A percentile compares a stretch with the other conserved stretches of the same genome.
These are phyloP conservation scores for Toxotes jaculatrix DNA, from an alignment of 2,113 vertebrate genomes.

Conservation along the genomic window DNA sequence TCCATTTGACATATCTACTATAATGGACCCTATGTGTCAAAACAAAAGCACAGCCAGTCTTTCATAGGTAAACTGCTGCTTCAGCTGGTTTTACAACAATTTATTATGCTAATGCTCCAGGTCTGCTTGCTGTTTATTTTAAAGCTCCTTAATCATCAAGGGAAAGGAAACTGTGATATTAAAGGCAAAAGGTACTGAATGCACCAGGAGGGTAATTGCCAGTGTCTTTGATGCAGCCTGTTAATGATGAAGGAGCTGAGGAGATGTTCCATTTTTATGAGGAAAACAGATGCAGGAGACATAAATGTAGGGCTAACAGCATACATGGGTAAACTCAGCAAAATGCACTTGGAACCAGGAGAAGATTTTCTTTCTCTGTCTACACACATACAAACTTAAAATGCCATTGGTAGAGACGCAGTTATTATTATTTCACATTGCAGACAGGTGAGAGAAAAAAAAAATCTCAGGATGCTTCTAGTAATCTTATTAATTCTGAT, in stretches of 20 bases:
- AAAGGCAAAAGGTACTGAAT: slow-evolving; percentile 12
- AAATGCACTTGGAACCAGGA: neutral
- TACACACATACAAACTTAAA: neutral
- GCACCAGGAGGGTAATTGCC: slow-evolving; percentile 33
- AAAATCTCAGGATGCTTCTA: neutral
- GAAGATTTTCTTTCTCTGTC: neutral
- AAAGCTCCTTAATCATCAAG: slow-evolving; percentile 57
- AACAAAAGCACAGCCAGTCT: slow-evolving; percentile 3
- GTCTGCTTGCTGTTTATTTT: slow-evolving; percentile 42
- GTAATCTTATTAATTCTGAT: neutral
- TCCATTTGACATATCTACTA: neutral
- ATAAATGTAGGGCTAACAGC: slow-evolving; percentile 1
- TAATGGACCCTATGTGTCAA: slow-evolving; percentile 10
- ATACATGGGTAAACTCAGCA: neutral
- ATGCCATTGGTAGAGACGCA: too few species aligned
- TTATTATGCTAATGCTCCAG: slow-evolving; percentile 44
- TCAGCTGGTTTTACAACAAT: slow-evolving; percentile 57
- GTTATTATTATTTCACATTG: neutral
- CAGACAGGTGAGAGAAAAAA: neutral
- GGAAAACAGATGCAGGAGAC: neutral
- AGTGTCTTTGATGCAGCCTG: slow-evolving; percentile 18
- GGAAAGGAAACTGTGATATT: slow-evolving; percentile 15
- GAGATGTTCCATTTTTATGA: slow-evolving; percentile 9
- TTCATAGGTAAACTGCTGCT: slow-evolving; percentile 16
- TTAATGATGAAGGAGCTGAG: slow-evolving; percentile 33